Evolutionary conservation across 2,797 vertebrate species (phyloP), one percentile per base, ranked within the genome.

Genomic region (Telmatherina bonti): DNA sequence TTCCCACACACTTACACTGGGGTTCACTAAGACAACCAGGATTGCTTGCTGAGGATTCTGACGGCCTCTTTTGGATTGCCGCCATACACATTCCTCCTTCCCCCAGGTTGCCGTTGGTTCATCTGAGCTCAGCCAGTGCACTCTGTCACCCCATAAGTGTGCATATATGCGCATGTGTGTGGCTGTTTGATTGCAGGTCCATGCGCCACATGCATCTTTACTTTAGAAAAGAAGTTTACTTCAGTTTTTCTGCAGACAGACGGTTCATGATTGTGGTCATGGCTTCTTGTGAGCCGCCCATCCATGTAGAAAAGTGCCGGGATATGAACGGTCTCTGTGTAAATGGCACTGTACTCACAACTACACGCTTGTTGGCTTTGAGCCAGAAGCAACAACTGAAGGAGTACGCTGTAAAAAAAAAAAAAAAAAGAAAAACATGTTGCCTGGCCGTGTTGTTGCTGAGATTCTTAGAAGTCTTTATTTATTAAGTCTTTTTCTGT

Each of bases 31-130:
- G 94, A 94, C 93, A 94, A 93, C 94, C 86, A 59, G 84, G 90
- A 81, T 88, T 87, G 92, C 91, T 88, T 89, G 91, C 93, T 93
- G 93, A 92, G 90, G 91, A 91, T 89, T 92, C 89, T 90, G 88
- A 91, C 88, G 90, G 93, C 89, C 88, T 90, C 81, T 92, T 79
- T 93, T 93, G 93, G 91, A 93, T 70, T 7, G 43, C 76, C 56
- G 92, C 94, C 93, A 94, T 90, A 82, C 69, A 89, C 93, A 95
- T 94, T 95, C 93, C 90, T 94, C 85, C 89, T 91, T 92, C 93
- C 89, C 89, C 92, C 91, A 93, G 92, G 92, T 93, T 94, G 92
- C 91, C 86, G 88, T 93, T 93, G 93, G 93, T 94, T 94, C 92
- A 93, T 94, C 93, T 92, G 85, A 94, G 94, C 93, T 91, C 93